phyloP scores from a whole-genome alignment of 1,140 invertebrate genomes.

The Cephus cinctus region DNA sequence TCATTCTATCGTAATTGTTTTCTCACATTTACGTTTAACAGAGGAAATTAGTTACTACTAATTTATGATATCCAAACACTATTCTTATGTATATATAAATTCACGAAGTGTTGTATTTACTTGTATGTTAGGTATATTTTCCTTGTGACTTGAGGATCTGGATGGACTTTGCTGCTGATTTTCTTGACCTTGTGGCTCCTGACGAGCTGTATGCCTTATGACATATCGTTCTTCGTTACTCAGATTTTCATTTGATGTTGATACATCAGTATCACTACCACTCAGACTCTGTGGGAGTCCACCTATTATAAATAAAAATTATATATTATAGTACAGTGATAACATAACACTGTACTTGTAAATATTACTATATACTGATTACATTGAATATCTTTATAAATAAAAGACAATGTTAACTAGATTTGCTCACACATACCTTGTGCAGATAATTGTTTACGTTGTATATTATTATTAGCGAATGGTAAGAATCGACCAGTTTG shows the following conservation, averaged over 20 bases:
- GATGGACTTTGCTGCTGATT: constrained; percentile 62
- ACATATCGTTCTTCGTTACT: constrained; percentile 83
- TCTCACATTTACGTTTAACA: not conserved
- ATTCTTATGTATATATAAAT: too few species aligned
- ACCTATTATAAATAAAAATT: constrained; percentile 33
- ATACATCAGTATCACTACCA: constrained; percentile 88
- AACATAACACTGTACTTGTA: too few species aligned
- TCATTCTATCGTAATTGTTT: not conserved
- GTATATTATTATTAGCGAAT: constrained; percentile 54
- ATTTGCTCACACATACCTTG: constrained; percentile 45
- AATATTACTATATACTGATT: too few species aligned
- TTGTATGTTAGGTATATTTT: constrained; percentile 57
- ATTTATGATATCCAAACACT: too few species aligned
- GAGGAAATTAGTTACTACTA: too few species aligned
- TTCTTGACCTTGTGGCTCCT: constrained; percentile 92
- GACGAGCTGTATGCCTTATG: constrained; percentile 76
- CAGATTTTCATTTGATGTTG: constrained; percentile 86
- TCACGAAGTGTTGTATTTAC: constrained; percentile 27
- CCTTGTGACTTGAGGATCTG: constrained; percentile 53
- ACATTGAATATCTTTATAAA: too few species aligned
- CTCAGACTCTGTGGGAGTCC: constrained; percentile 73
- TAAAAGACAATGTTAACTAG: too few species aligned
- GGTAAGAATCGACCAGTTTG: constrained; percentile 55
- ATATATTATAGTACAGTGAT: constrained; percentile 17
- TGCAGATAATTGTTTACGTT: constrained; percentile 51